Evolutionary conservation across 2,888 invertebrate genomes (phyloP), one percentile per base, ranked within the genome.

Genomic region (Megastigmus dorsalis): DNA sequence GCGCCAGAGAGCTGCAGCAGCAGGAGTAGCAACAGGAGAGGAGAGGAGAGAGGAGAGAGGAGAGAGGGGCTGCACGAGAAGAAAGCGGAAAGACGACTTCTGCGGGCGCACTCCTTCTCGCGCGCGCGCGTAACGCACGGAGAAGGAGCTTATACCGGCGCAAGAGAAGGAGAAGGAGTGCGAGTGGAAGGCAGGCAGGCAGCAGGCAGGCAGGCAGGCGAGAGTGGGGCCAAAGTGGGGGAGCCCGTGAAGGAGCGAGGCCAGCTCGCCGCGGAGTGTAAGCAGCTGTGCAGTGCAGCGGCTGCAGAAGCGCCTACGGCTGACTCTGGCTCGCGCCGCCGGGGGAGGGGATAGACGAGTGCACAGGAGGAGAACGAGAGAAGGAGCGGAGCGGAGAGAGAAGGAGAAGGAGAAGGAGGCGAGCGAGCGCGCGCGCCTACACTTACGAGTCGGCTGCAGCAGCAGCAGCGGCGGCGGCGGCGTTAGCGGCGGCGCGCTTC

Each of bases 151-250:
- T n/a, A n/a, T 70, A 75, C 74, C 73, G 74, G 76, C 63, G 69
- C 45, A 48, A 65, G 73, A 85, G 87, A 86, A 83, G 84, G 84
- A 54, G 77, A 91, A 91, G 78, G 71, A 91, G 79, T n/a, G 10
- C n/a, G n/a, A n/a, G 43, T n/a, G 60, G 33, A 43, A 57, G 28
- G 88, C 87, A 87, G 88, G 88, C 88, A 88, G 82, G 80, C 80
- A 82, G 82, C 84, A 3, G 45, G 45, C 43, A 10, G 33, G 2
- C n/a, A n/a, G n/a, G 48, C 36, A n/a, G n/a, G n/a, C n/a, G n/a
- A n/a, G n/a, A 88, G 85, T 83, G 86, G 85, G 88, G 85, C 88
- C 41, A n/a, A n/a, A 90, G 91, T 88, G 91, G 86, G 90, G 89
- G 91, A n/a, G 43, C 18, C 45, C 33, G 57, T 38, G 54, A 52